These are phyloP conservation scores for Scelioninae gen. 1 DNA, from an alignment of 2,888 invertebrate species.

Conservation along the genomic window DNA sequence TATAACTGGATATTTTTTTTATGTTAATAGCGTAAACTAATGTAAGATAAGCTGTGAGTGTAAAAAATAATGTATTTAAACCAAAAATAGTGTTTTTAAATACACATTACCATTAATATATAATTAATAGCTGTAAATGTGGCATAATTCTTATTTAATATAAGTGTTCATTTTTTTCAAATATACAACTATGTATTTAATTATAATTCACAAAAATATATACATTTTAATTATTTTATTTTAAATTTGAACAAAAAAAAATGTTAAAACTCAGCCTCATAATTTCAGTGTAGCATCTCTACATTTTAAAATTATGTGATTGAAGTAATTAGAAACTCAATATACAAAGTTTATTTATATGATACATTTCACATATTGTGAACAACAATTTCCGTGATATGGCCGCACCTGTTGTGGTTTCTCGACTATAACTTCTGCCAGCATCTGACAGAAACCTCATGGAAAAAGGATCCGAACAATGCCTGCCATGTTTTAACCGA, in stretches of 20 bases:
- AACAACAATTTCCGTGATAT: conserved; percentile 34
- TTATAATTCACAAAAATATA: too few relatives aligned
- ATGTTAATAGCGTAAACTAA: conserved; percentile 29
- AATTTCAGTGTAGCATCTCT: not conserved
- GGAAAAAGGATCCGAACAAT: conserved; percentile 4
- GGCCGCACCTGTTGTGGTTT: conserved; percentile 59
- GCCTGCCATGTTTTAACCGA: conserved; percentile 19
- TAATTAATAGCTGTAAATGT: too few relatives aligned
- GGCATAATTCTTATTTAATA: too few relatives aligned
- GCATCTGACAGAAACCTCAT: conserved; percentile 17
- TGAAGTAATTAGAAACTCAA: not conserved
- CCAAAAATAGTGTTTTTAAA: not conserved
- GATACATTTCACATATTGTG: conserved; percentile 2
- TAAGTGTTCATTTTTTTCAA: not conserved
- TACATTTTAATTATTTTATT: too few relatives aligned
- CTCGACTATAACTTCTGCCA: conserved; percentile 50
- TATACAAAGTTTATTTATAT: not conserved
- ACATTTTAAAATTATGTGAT: not conserved
- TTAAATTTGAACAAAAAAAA: too few relatives aligned
- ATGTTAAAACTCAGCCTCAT: too few relatives aligned
- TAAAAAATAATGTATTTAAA: conserved; percentile 19
- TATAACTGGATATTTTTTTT: conserved; percentile 48
- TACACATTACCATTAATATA: not conserved
- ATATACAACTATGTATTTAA: not conserved
- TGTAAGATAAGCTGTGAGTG: too few relatives aligned